These are phyloP conservation scores for Orycteropus afer DNA, from an alignment of 2,113 vertebrate genomes.

Conservation along the genomic window DNA sequence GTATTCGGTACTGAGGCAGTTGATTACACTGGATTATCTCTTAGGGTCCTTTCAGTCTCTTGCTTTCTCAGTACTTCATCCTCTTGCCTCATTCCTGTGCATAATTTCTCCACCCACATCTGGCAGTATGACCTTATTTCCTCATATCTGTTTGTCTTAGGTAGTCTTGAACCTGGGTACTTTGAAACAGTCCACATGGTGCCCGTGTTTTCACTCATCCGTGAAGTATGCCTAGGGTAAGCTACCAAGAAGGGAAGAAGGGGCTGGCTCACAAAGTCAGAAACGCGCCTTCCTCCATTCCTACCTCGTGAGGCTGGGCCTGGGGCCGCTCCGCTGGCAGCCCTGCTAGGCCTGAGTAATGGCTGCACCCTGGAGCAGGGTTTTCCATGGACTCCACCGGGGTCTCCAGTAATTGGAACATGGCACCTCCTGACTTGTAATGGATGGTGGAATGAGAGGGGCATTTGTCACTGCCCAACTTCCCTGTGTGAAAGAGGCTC, in stretches of 20 bases:
- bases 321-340: conserved; percentile 43
- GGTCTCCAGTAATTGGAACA: conserved; percentile 81
- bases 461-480: conserved; percentile 84
- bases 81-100: background rate
- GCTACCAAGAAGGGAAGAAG: background rate
- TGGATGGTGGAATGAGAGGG: conserved; percentile 76
- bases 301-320: background rate
- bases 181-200: background rate
- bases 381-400: conserved; percentile 57
- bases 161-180: background rate
- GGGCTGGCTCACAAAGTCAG: conserved; percentile 18
- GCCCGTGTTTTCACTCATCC: background rate
- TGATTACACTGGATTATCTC: background rate
- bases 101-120: background rate
- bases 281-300: conserved; percentile 9
- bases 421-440: conserved; percentile 80
- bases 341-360: conserved; percentile 75
- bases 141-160: background rate
- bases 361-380: conserved; percentile 63
- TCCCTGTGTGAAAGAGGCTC: conserved; percentile 76
- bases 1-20: background rate
- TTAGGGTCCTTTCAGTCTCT: background rate
- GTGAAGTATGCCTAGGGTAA: conserved; percentile 37
- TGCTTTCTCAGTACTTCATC: background rate
- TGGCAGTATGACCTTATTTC: conserved; percentile 20